Percentiles rank a stretch among this genome's conserved stretches.
phyloP scores from a whole-genome alignment of 2,113 vertebrate genomes.

The Saguinus imperator region DNA sequence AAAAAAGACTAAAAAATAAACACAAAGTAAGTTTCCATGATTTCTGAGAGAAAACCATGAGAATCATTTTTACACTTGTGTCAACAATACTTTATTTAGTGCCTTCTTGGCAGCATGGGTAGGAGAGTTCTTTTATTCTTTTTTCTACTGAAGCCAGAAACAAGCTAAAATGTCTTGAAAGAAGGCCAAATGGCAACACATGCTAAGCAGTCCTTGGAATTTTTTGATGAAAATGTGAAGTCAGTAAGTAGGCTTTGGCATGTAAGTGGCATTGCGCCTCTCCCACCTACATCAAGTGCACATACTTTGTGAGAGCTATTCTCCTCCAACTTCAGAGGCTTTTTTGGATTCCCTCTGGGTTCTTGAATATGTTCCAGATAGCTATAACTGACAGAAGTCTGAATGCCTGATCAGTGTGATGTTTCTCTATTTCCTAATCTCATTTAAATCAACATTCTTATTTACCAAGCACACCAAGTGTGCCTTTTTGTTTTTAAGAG shows the following conservation, averaged over 20 bases:
- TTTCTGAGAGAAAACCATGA: constrained; percentile 45
- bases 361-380: constrained; percentile 41
- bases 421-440: constrained; percentile 49
- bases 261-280: background rate
- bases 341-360: constrained; percentile 57
- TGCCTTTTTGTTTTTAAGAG: background rate
- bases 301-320: constrained; percentile 29
- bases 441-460: constrained; percentile 58
- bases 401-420: background rate
- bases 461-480: constrained; percentile 13
- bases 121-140: background rate
- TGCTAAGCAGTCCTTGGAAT: background rate
- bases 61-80: constrained; percentile 41
- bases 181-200: background rate
- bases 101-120: background rate
- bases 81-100: constrained; percentile 47
- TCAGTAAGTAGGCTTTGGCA: constrained; percentile 17
- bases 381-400: constrained; percentile 52
- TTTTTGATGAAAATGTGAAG: constrained; percentile 46
- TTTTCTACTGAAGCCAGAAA: constrained; percentile 38
- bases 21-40: constrained; percentile 14
- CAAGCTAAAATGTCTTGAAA: constrained; percentile 44
- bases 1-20: background rate
- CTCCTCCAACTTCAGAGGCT: constrained; percentile 34
- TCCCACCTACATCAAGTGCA: background rate